Base-by-base conservation (phyloP, 2,888 invertebrate species). In the Cerastoderma edule region DNA sequence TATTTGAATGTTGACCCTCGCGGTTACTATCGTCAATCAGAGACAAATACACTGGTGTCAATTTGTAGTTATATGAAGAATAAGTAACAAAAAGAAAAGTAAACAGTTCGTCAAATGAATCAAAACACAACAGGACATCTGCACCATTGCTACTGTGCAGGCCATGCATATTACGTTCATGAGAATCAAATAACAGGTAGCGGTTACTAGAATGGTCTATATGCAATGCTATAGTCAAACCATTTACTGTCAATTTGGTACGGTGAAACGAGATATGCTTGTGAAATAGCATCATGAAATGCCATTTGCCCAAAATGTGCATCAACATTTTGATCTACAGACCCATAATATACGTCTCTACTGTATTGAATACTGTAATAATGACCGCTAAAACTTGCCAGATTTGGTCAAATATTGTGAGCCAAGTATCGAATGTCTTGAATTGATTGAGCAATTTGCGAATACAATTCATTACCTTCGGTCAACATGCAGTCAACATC, bases 311-410 rank as follows among this genome's bases (percentile, higher is more conserved):
- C 72, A 19, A 57, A n/a, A 13, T 24, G 19, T 13, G 13, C 16
- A 19, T 66, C 33, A 19, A 22, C 30, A 48, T 39, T 32, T 65
- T 22, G 19, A 33, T 67, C 65, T 39, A 78, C 54, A 27, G 35
- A n/a, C 3, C 78, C 78, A 67, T 71, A 78, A 50, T n/a, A 78
- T 5, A 24, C 13, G 54, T 73, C 73, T 53, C 22, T n/a, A n/a
- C 33, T 30, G 33, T 50, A 72, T 19, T 54, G 44, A 4, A 74
- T 0, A 48, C 33, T 10, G 48, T 24, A 60, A 13, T 32, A 1
- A 5, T 8, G 30, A 30, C 24, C 27, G 16, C 24, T 39, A n/a
- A 48, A 39, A 19, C 19, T 27, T 16, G 33, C 46, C n/a, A 13
- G 3, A 66, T 3, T 46, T 53, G 74, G 74, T 10, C 68, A 48